Conservation (phyloP, 2,797 vertebrate species). For the Diglossa cyanea region DNA sequence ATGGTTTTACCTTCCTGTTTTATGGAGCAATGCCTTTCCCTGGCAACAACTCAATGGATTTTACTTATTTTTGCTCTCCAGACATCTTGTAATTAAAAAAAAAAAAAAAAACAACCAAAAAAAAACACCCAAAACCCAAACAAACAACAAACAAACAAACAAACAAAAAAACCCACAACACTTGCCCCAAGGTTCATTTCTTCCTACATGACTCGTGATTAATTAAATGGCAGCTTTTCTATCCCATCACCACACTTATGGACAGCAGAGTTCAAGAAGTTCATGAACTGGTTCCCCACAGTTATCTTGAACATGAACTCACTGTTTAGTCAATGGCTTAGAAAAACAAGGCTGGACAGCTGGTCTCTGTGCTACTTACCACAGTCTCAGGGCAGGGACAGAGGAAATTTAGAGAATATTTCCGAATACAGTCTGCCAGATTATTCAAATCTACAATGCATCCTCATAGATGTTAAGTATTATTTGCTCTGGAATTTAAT, state of each 20-base stretch:
- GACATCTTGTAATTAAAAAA: background rate
- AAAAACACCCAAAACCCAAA: too few relatives aligned
- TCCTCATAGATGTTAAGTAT: background rate
- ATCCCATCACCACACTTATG: conserved; percentile 6
- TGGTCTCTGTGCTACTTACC: conserved; percentile 73
- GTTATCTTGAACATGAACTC: conserved; percentile 76
- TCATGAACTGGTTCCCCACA: conserved; percentile 78
- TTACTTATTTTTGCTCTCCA: background rate
- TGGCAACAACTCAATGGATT: background rate
- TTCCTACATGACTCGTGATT: conserved; percentile 1
- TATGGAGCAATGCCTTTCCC: background rate
- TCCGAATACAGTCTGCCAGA: conserved; percentile 37
- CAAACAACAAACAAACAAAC: background rate
- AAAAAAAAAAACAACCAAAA: too few relatives aligned
- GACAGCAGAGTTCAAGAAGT: conserved; percentile 74
- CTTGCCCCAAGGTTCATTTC: background rate
- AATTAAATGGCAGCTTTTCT: conserved; percentile 54
- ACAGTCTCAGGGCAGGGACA: conserved; percentile 74
- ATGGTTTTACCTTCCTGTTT: background rate
- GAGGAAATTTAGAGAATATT: conserved; percentile 63
- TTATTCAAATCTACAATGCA: conserved; percentile 3
- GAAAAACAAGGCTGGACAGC: conserved; percentile 75
- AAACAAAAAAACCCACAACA: background rate
- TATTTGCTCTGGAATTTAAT: conserved; percentile 15
- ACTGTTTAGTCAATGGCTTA: conserved; percentile 80